Evolutionary conservation across 2,113 vertebrate genomes (phyloP), one percentile per base, ranked within the genome.

Genomic region (Nothocercus nigrocapillus): DNA sequence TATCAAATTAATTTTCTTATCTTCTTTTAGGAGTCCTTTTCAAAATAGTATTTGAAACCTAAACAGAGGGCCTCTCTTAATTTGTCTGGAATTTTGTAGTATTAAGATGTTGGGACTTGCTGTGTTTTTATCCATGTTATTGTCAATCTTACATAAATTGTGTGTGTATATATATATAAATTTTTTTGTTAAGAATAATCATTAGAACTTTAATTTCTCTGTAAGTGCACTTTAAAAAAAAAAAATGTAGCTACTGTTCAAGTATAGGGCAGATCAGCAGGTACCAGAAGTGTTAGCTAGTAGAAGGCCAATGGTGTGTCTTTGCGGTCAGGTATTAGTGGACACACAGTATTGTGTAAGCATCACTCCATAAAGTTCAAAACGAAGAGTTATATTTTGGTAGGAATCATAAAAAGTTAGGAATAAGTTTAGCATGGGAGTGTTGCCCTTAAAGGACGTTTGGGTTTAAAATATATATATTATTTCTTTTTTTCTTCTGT

Each of bases 301-400:
- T 40, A 14, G 73, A 16, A 40, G 34, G 5, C 54, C 82, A 5
- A 11, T n/a, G 49, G 20, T 49, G 72, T 66, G 28, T 15, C 38
- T 13, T 76, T 22, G 34, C n/a, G 21, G 7, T 18, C 3, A 77
- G 53, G 14, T 20, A 5, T 32, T 17, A 22, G 17, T 7, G 66
- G 69, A 10, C 9, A 54, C 40, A 19, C 30, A 5, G 7, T 63
- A 4, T 51, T 40, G 3, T 3, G 0, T 18, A 14, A 81, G 27
- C 16, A 44, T 13, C 2, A 10, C 64, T 66, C 3, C 7, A 8
- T 34, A 36, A 34, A 56, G 9, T 34, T 56, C 10, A 24, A 62
- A 58, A 14, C 7, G 10, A 3, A 2, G 27, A 11, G 14, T 44
- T 0, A 21, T 15, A 13, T n/a, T 61, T 30, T 24, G 2, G 4